These are phyloP conservation scores for Coptodon bakossiorum DNA, from an alignment of 2,113 vertebrate genomes.

Conservation along the genomic window DNA sequence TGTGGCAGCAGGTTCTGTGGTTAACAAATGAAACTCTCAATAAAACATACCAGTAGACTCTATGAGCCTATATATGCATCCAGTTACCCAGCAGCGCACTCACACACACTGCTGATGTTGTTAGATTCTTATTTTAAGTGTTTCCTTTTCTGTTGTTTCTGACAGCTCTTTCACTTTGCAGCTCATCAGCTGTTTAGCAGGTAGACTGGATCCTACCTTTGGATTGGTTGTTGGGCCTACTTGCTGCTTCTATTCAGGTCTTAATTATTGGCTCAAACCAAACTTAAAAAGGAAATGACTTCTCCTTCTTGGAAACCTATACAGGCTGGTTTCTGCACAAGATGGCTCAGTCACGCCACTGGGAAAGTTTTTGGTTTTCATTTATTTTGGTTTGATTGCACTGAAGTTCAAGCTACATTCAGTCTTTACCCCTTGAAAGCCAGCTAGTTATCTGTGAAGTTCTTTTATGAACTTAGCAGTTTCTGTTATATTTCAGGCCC, in stretches of 20 bases:
- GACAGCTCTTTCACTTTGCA: neutral
- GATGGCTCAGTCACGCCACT: neutral
- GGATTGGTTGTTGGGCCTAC: neutral
- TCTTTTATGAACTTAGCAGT: neutral
- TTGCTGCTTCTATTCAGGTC: neutral
- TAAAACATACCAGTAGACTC: neutral
- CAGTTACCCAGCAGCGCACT: neutral
- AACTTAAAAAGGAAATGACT: neutral
- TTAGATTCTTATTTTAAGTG: neutral
- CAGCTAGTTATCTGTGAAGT: neutral
- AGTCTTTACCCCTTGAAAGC: neutral
- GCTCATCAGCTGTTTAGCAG: neutral
- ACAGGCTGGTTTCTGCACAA: neutral
- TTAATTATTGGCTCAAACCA: neutral
- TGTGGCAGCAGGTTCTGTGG: neutral
- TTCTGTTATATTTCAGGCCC: neutral
- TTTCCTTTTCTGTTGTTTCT: neutral
- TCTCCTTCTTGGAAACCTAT: fast-evolving
- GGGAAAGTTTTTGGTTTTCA: neutral
- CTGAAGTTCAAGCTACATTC: neutral
- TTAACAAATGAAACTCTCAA: neutral
- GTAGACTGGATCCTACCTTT: neutral
- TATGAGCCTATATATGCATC: neutral
- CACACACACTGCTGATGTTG: neutral
- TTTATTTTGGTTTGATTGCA: neutral